Evolutionary conservation across 2,888 invertebrate species (phyloP), one percentile per base, ranked within the genome.

Genomic region (Melinopterus prodromus): DNA sequence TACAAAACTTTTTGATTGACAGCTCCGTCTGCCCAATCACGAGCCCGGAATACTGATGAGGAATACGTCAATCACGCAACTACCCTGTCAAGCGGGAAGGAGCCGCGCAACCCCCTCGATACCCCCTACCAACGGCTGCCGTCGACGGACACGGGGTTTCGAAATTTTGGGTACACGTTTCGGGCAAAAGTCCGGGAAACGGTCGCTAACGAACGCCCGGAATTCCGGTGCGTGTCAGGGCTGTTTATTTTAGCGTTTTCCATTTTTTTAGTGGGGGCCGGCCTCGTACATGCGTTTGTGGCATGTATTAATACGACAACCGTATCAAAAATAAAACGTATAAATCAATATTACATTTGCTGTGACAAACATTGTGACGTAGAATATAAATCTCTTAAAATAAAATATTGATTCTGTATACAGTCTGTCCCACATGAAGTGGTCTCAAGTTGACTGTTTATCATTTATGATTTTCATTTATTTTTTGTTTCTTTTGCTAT

Each of bases 1-100:
- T 86, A 86, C 86, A 86, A 89, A 90, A 90, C 88, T 89, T 92
- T 90, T 93, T 95, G 94, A 95, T 94, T 94, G 95, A 95, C 95
- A 95, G 93, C 92, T 92, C 92, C 91, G 92, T 92, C 92, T 93
- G 92, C 91, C 94, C 94, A 94, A 94, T 94, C 92, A 92, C 93
- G 92, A 92, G 91, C 90, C 91, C 90, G 92, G 92, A 93, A 92
- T 92, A 91, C 93, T 93, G 94, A 94, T 94, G 94, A 93, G 93
- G 91, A 91, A 90, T 92, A 92, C 92, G 94, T 94, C 94, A 94
- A 94, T 94, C 94, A 94, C 85, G 84, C 79, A 79, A 79, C 79
- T 79, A 79, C 79, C 79, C 79, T 79, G 79, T 79, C 79, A 76
- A 79, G 79, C 76, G 76, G 53, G 53, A 53, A 53, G 53, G 53